These are phyloP conservation scores for Propithecus perrieri DNA, from an alignment of 2,797 vertebrate species.

Conservation along the genomic window DNA sequence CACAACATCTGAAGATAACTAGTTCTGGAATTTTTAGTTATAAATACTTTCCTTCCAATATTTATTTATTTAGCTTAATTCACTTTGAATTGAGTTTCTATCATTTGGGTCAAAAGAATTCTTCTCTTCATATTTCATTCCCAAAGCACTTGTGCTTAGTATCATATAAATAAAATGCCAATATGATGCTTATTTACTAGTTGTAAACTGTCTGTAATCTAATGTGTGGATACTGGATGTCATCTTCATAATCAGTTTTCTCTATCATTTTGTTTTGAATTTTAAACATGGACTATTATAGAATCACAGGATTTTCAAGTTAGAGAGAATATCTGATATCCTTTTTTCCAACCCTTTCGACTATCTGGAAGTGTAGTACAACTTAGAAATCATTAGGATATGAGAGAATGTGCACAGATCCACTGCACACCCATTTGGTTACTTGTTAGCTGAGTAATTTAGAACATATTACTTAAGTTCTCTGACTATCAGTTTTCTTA, in stretches of 20 bases:
- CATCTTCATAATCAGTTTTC: background rate
- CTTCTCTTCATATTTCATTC: background rate
- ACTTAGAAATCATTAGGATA: background rate
- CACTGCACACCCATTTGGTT: background rate
- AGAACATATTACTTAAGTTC: background rate
- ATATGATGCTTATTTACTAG: background rate
- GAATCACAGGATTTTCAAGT: background rate
- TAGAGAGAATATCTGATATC: background rate
- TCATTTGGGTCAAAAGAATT: background rate
- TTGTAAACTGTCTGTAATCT: background rate
- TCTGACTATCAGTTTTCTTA: background rate
- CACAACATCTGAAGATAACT: background rate
- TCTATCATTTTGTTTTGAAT: background rate
- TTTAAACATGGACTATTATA: background rate
- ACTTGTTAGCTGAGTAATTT: background rate
- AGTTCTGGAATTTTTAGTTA: background rate
- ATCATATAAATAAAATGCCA: background rate
- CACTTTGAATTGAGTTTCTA: background rate
- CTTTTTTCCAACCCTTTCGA: background rate
- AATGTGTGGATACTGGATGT: background rate
- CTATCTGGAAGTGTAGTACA: background rate
- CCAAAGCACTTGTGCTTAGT: background rate
- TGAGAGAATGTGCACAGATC: background rate
- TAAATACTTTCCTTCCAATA: background rate
- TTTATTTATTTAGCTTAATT: background rate